These are phyloP conservation scores for Cataglyphis hispanica DNA, from an alignment of 1,140 invertebrate species.

Conservation along the genomic window DNA sequence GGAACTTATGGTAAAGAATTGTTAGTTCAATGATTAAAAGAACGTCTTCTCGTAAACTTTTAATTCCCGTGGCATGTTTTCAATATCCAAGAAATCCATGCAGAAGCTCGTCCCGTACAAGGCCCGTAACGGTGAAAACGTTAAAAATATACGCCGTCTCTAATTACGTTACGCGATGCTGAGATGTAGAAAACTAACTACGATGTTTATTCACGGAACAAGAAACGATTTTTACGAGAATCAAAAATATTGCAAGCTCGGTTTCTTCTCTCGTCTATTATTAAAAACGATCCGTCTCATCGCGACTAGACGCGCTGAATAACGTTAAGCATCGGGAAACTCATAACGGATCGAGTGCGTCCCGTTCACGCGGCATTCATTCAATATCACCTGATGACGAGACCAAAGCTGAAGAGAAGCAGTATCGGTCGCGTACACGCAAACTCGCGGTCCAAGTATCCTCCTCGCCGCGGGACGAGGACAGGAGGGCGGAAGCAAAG, in stretches of 20 bases:
- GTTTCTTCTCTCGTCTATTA: conserved; percentile 3
- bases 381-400: conserved; percentile 42
- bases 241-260: conserved; percentile 15
- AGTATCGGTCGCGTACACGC: conserved; percentile 39
- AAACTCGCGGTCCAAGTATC: conserved; percentile 6
- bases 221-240: not conserved
- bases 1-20: not conserved
- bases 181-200: not conserved
- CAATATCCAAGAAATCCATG: conserved; percentile 36
- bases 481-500: not conserved
- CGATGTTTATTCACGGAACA: not conserved
- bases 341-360: conserved; percentile 37
- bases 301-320: not conserved
- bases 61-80: not conserved
- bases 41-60: conserved; percentile 26
- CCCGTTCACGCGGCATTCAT: conserved; percentile 48
- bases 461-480: not conserved
- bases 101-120: conserved; percentile 19
- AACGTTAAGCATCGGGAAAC: conserved; percentile 37
- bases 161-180: not conserved
- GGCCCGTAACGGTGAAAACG: not conserved
- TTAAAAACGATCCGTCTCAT: conserved; percentile 32
- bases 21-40: not conserved
- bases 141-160: conserved; percentile 40
- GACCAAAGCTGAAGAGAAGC: conserved; percentile 24